Evolutionary conservation across 1,140 invertebrate genomes (phyloP), one percentile per base, ranked within the genome.

Genomic region (Drosophila simulans): DNA sequence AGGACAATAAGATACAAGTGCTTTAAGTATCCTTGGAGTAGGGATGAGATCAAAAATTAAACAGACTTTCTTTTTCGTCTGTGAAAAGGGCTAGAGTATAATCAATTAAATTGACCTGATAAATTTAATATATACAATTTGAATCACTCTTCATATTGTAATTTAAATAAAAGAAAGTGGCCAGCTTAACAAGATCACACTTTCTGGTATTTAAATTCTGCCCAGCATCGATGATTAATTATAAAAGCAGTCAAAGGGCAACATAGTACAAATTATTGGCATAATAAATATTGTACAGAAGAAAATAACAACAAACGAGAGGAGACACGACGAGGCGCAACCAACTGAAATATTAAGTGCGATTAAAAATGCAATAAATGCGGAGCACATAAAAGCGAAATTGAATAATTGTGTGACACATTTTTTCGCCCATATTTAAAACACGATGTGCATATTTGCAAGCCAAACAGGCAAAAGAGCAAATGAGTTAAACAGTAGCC

Each of bases 321-420:
- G 48, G 51, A 60, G 53, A 60, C 80, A 64, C 49, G 55, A 64
- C 46, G 55, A 53, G 8, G 49, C 31, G 54, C 71, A 59, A 60
- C 54, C 72, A 78, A 71, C 74, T 88, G 83, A 82, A 82, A 82
- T 75, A 85, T 86, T 71, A 68, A 81, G 78, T 71, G 48, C 64
- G 68, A 66, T 75, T 85, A 78, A 81, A 79, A 76, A 76, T 71
- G 74, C 59, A 71, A 88, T 85, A 88, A 85, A 70, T 71, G 57
- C 48, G 40, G 40, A 52, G 60, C 43, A 49, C 51, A 57, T 56
- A 57, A 62, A 77, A 57, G 49, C 55, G 43, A 86, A 77, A 74
- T 62, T 68, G 57, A 84, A 83, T 58, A 64, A 43, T 59, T 71
- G 54, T 34, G 66, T 39, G 66, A 48, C n/a, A 37, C 46, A 53